Conservation (phyloP, 2,888 invertebrate species). For the Tenthredo scrophulariae region DNA sequence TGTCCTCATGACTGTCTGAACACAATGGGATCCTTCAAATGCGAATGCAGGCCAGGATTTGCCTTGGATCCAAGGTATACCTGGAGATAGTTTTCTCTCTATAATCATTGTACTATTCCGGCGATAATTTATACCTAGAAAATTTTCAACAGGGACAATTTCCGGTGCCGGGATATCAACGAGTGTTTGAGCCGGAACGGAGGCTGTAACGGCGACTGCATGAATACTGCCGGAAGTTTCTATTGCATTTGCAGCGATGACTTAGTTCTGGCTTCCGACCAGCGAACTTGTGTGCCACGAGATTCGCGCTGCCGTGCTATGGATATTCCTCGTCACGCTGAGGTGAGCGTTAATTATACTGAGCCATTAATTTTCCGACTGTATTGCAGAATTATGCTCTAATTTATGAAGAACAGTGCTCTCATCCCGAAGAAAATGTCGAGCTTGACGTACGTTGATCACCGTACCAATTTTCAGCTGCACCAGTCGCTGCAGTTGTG, state of each 20-base stretch:
- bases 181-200: conserved; percentile 75
- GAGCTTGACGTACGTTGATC: neutral
- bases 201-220: conserved; percentile 76
- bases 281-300: conserved; percentile 72
- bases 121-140: conserved; percentile 10
- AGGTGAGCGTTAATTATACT: conserved; percentile 64
- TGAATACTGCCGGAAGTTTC: conserved; percentile 76
- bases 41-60: conserved; percentile 72
- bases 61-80: conserved; percentile 67
- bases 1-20: conserved; percentile 76
- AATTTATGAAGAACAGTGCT: neutral
- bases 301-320: conserved; percentile 68
- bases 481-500: neutral
- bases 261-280: conserved; percentile 73
- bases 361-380: conserved; percentile 51
- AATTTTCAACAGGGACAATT: conserved; percentile 66
- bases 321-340: conserved; percentile 68
- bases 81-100: neutral
- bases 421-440: neutral
- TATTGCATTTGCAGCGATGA: conserved; percentile 74
- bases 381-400: conserved; percentile 26
- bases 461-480: neutral
- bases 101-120: neutral
- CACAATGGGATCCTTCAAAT: conserved; percentile 73
- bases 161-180: conserved; percentile 74